These are phyloP conservation scores for Phoenicopterus ruber DNA, from an alignment of 2,113 vertebrate genomes.

Conservation along the genomic window DNA sequence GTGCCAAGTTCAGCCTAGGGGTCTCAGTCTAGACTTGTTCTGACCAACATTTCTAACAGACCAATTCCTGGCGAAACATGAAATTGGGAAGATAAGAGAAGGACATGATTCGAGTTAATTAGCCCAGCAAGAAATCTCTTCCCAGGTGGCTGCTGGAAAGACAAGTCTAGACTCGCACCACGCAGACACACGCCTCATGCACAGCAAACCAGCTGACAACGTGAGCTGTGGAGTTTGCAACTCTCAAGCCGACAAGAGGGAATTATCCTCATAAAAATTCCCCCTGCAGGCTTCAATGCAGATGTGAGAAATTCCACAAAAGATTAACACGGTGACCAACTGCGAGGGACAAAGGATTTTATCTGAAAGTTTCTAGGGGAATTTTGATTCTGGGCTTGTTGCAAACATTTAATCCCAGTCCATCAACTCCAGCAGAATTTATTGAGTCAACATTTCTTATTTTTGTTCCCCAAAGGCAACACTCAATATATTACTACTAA, in stretches of 20 bases:
- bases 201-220: neutral
- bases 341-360: neutral
- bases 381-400: neutral
- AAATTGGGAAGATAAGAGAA: neutral
- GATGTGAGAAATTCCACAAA: conserved; percentile 38
- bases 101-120: neutral
- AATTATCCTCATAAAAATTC: conserved; percentile 16
- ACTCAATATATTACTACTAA: neutral
- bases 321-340: neutral
- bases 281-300: neutral
- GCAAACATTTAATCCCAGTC: neutral
- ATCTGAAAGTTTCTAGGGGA: neutral
- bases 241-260: neutral
- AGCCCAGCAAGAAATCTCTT: neutral
- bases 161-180: neutral
- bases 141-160: neutral
- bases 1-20: neutral
- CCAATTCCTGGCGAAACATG: neutral
- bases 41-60: neutral
- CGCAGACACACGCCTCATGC: neutral
- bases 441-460: neutral
- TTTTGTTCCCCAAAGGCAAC: neutral
- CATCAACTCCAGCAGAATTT: neutral
- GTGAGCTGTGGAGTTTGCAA: neutral
- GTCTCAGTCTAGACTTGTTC: neutral